A percentile compares a stretch with the other conserved stretches of the same genome.
phyloP scores from a whole-genome alignment of 2,888 invertebrate genomes.

The Nasonovia ribisnigri region DNA sequence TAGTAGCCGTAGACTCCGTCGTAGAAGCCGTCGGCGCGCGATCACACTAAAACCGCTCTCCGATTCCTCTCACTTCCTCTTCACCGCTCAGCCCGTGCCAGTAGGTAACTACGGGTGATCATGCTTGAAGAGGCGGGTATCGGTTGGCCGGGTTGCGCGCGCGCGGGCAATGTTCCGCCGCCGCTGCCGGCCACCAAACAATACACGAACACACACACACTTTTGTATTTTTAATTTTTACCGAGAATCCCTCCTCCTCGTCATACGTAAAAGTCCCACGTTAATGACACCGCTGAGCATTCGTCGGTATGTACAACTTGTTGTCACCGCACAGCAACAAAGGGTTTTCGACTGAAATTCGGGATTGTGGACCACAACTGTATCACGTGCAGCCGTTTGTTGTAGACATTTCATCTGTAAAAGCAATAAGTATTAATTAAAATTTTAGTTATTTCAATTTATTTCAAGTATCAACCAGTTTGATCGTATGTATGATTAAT shows the following conservation, averaged over 20 bases:
- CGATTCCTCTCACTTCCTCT: not conserved
- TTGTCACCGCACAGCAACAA: not conserved
- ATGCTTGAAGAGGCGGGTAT: slow-evolving; percentile 14
- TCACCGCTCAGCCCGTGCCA: not conserved
- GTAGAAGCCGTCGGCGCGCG: not conserved
- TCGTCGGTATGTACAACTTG: not conserved
- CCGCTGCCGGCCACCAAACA: not conserved
- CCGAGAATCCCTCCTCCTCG: not conserved
- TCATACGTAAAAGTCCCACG: not conserved
- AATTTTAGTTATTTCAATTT: not conserved
- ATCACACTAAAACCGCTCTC: slow-evolving; percentile 1
- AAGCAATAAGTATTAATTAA: not conserved
- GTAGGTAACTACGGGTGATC: slow-evolving; percentile 3
- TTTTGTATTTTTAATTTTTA: slow-evolving; percentile 13
- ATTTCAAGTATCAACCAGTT: not conserved
- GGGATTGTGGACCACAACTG: not conserved
- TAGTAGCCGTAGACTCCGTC: not conserved
- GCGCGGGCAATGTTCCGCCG: not conserved
- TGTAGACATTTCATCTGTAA: not conserved
- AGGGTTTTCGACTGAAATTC: not conserved
- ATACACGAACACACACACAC: not conserved
- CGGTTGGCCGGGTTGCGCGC: not conserved
- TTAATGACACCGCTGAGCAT: not conserved
- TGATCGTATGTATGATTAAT: not conserved
- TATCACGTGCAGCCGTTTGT: not conserved